Conservation (phyloP, 2,888 invertebrate genomes). For the Drosophila testacea region DNA sequence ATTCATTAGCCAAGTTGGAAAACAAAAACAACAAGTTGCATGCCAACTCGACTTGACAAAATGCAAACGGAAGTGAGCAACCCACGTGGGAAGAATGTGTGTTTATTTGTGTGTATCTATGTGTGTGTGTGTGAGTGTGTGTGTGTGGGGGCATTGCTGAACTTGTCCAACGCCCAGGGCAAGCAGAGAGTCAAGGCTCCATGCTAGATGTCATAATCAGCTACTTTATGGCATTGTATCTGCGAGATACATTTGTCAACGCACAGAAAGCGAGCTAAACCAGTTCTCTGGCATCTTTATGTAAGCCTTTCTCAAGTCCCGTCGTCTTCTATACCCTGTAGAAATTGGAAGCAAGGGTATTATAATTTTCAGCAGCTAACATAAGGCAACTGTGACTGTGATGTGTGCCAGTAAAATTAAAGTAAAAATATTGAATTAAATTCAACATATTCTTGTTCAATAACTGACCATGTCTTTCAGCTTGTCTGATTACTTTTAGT, state of each 20-base stretch:
- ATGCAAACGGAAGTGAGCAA: slow-evolving; percentile 68
- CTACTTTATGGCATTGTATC: slow-evolving; percentile 38
- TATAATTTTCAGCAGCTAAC: background rate
- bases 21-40: slow-evolving; percentile 25
- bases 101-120: background rate
- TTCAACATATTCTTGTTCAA: too few species aligned
- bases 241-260: slow-evolving; percentile 65
- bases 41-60: slow-evolving; percentile 23
- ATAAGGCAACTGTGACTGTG: background rate
- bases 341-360: background rate
- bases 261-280: slow-evolving; percentile 43
- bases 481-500: too few species aligned
- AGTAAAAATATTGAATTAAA: too few species aligned
- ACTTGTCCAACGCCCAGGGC: slow-evolving; percentile 52
- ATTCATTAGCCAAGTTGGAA: slow-evolving; percentile 73
- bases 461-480: too few species aligned
- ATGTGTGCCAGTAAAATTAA: too few species aligned
- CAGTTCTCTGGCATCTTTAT: slow-evolving; percentile 57
- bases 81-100: slow-evolving; percentile 50
- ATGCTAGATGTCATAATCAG: slow-evolving; percentile 47
- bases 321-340: slow-evolving; percentile 12
- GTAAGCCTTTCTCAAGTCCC: slow-evolving; percentile 48
- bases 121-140: background rate
- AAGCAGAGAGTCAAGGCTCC: slow-evolving; percentile 63
- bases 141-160: slow-evolving; percentile 35